Conservation (phyloP, 2,113 vertebrate species). For the Turdus rufiventris region DNA sequence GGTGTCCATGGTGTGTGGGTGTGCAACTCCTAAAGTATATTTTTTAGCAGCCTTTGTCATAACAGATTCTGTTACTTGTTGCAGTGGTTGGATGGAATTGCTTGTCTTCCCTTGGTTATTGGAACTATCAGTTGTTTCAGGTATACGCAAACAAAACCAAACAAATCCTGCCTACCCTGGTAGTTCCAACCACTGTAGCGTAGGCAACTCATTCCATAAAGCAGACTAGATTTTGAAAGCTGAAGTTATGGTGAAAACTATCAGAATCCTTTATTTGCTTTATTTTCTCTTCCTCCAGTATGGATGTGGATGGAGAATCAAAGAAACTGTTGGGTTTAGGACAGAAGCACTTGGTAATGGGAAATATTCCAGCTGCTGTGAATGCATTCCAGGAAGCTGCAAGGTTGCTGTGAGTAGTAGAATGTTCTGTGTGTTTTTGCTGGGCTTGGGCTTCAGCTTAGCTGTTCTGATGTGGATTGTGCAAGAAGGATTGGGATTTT, state of each 20-base stretch:
- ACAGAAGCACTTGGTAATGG: slow-evolving; percentile 93
- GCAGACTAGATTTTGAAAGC: neutral
- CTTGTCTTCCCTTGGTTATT: neutral
- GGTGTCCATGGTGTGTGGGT: accelerated
- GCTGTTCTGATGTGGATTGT: neutral
- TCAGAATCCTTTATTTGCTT: neutral
- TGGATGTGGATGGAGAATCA: slow-evolving; percentile 88
- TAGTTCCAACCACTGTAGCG: accelerated
- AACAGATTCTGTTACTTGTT: neutral
- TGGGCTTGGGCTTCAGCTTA: neutral
- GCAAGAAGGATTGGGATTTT: neutral
- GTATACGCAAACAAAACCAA: neutral
- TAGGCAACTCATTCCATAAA: accelerated
- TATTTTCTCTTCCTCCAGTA: neutral
- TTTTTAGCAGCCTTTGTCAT: neutral
- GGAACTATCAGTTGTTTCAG: neutral
- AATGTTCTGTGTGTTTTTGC: neutral
- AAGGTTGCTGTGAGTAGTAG: slow-evolving; percentile 87
- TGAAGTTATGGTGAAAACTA: neutral
- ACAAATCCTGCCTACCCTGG: accelerated
- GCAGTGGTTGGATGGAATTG: neutral
- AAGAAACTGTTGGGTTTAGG: slow-evolving; percentile 93
- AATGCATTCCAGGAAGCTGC: slow-evolving; percentile 94
- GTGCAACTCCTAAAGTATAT: neutral
- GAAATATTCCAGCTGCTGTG: slow-evolving; percentile 90